phyloP scores from a whole-genome alignment of 30 jellyfish, hydroid and myxozoan genomes.

The Phacellophora camtschatica region DNA sequence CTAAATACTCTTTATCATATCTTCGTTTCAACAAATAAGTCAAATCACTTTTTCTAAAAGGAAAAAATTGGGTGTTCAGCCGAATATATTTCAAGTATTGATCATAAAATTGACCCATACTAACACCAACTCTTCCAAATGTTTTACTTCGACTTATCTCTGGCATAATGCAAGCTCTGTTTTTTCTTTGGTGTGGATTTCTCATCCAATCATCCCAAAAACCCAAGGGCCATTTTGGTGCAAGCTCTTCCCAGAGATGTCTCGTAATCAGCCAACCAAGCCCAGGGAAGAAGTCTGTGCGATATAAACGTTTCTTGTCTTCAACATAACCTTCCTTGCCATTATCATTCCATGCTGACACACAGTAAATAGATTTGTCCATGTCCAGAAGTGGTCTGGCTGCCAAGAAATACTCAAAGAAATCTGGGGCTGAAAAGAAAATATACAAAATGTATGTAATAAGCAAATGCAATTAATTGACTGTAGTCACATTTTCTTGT shows the following conservation, averaged over 20 bases:
- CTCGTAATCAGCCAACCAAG: conserved; percentile 98
- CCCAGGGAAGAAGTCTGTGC: conserved; percentile 98
- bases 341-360: conserved; percentile 99
- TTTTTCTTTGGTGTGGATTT: conserved; percentile 80
- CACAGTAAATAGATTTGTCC: conserved; percentile 86
- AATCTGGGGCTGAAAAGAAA: conserved; percentile 87
- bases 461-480: too few species aligned
- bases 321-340: conserved; percentile 87
- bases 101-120: conserved; percentile 95
- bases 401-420: conserved; percentile 95
- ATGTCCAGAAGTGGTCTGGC: conserved; percentile 86
- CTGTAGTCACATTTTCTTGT: too few species aligned
- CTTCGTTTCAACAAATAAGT: conserved; percentile 69
- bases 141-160: conserved; percentile 96
- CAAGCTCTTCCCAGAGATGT: conserved; percentile 83
- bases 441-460: too few species aligned
- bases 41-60: conserved; percentile 73
- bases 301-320: conserved; percentile 64
- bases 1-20: conserved; percentile 67
- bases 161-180: conserved; percentile 93
- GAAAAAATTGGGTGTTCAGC: conserved; percentile 64
- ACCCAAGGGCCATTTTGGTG: conserved; percentile 96
- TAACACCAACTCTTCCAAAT: conserved; percentile 97
- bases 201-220: conserved; percentile 99
- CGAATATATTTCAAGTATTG: conserved; percentile 80